Conservation (phyloP, 2,113 vertebrate genomes). For the Barnardius zonarius region DNA sequence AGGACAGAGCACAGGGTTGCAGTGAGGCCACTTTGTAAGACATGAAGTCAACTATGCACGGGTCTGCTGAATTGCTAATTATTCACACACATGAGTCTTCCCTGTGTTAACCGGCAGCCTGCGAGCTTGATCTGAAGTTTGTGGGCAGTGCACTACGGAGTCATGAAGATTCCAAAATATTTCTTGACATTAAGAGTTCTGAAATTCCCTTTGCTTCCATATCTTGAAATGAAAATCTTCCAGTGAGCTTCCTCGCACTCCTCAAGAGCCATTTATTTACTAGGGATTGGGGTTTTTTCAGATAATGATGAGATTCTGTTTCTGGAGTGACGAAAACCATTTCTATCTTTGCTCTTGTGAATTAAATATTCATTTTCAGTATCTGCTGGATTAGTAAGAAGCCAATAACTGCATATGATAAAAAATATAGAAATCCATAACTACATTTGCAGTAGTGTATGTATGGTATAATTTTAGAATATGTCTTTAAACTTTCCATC, state of each 20-base stretch:
- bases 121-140: not conserved
- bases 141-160: not conserved
- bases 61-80: not conserved
- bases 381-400: not conserved
- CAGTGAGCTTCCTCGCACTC: not conserved
- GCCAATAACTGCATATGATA: not conserved
- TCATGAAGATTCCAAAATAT: not conserved
- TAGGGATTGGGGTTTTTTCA: not conserved
- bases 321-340: not conserved
- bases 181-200: not conserved
- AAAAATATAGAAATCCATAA: not conserved
- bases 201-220: not conserved
- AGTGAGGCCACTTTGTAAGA: not conserved
- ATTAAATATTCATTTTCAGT: not conserved
- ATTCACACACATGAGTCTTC: not conserved
- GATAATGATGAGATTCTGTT: not conserved
- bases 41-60: not conserved
- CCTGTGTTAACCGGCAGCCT: not conserved
- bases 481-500: not conserved
- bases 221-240: not conserved
- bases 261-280: not conserved
- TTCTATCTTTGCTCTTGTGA: not conserved
- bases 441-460: not conserved
- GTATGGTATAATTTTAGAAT: not conserved
- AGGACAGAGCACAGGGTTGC: not conserved